Evolutionary conservation across 1,140 invertebrate genomes (phyloP).

Genomic region (Probaryconus sp.): DNA sequence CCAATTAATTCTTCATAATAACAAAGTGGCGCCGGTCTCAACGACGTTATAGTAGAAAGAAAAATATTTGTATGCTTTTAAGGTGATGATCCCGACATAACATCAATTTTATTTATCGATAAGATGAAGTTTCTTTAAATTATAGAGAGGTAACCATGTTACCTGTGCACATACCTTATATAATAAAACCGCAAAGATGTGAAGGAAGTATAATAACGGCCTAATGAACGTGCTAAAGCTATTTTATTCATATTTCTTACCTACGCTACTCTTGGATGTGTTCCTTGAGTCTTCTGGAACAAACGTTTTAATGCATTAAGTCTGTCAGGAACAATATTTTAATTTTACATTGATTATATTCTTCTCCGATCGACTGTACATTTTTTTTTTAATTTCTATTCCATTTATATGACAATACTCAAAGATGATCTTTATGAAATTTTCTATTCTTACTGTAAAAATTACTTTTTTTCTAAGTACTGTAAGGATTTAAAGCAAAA

Average conservation of each 20-base stretch:
- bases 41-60: constrained; percentile 7
- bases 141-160: constrained; percentile 12
- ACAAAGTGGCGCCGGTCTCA: constrained; percentile 8
- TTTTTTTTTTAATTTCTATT: no score
- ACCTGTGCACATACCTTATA: constrained; percentile 4
- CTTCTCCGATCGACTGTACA: no score
- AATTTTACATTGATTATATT: no score
- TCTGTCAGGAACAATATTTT: constrained; percentile 22
- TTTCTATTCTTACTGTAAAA: no score
- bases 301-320: constrained; percentile 27
- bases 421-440: no score
- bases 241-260: constrained; percentile 33
- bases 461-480: no score
- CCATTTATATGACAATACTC: no score
- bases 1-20: constrained; percentile 33
- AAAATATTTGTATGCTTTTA: constrained; percentile 12
- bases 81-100: constrained; percentile 21
- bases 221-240: constrained; percentile 39
- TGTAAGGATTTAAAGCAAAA: no score
- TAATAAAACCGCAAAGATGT: constrained; percentile 25
- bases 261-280: constrained; percentile 7
- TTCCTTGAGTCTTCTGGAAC: constrained; percentile 17
- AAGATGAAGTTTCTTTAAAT: constrained; percentile 25
- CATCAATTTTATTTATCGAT: constrained; percentile 32
- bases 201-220: constrained; percentile 34